Evolutionary conservation across 2,797 vertebrate genomes (phyloP).

Genomic region (Perodicticus potto): DNA sequence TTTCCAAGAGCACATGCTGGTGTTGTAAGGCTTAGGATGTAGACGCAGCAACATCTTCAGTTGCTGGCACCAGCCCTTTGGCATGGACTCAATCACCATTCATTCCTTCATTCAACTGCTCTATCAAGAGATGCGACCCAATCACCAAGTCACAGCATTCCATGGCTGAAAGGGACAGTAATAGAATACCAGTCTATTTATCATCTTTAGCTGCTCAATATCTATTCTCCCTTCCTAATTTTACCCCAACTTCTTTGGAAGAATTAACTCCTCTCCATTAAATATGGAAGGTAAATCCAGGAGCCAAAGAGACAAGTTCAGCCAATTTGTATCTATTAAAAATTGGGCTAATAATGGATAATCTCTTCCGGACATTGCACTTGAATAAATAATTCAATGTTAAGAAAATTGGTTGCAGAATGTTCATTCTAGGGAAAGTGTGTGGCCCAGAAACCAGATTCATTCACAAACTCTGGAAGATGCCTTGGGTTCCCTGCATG

Average conservation of each 20-base stretch:
- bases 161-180: neutral
- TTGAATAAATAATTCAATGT: neutral
- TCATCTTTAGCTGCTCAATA: neutral
- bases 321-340: neutral
- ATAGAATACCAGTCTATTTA: neutral
- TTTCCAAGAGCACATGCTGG: conserved; percentile 5
- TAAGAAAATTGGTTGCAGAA: neutral
- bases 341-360: neutral
- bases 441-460: neutral
- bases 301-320: neutral
- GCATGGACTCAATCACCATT: neutral
- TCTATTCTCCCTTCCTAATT: neutral
- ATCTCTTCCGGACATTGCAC: neutral
- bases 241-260: neutral
- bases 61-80: conserved; percentile 33
- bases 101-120: neutral
- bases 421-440: neutral
- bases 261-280: neutral
- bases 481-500: neutral
- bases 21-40: neutral
- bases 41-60: neutral
- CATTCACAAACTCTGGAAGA: neutral
- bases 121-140: neutral
- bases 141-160: neutral
- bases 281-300: neutral